Evolutionary conservation across 2,888 invertebrate species (phyloP).

Genomic region (Drosophila pseudotalamancana): DNA sequence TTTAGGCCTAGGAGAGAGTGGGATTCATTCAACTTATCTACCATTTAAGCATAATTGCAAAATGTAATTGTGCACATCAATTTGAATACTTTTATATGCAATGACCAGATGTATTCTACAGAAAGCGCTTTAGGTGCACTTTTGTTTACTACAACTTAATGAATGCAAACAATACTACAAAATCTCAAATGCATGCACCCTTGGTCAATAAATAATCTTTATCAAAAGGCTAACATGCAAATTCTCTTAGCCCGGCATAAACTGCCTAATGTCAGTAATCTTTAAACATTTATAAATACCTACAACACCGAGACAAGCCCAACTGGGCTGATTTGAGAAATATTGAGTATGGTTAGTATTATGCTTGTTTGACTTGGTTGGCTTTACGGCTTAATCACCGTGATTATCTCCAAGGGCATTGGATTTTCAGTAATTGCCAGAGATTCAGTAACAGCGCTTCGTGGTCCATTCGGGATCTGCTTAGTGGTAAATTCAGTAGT

Average conservation of each 20-base stretch:
- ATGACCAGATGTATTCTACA: slow-evolving; percentile 9
- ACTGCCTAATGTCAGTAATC: neutral
- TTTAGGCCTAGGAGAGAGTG: slow-evolving; percentile 30
- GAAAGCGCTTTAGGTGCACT: slow-evolving; percentile 15
- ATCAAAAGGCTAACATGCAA: slow-evolving; percentile 25
- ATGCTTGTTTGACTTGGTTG: neutral
- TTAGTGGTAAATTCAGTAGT: slow-evolving; percentile 60
- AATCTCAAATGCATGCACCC: slow-evolving; percentile 30
- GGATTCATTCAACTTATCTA: slow-evolving; percentile 23
- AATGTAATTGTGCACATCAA: slow-evolving; percentile 62
- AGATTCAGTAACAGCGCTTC: slow-evolving; percentile 80
- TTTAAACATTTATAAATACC: neutral
- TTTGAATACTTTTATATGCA: slow-evolving; percentile 22
- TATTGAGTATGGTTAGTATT: slow-evolving; percentile 16
- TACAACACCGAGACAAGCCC: slow-evolving; percentile 10
- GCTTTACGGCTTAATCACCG: slow-evolving; percentile 82
- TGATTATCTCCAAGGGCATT: slow-evolving; percentile 81
- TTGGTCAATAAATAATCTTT: neutral
- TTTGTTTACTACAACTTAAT: slow-evolving; percentile 1
- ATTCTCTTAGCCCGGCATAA: slow-evolving; percentile 13
- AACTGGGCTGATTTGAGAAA: neutral
- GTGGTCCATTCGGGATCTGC: slow-evolving; percentile 56
- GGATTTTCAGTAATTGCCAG: slow-evolving; percentile 83
- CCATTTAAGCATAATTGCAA: slow-evolving; percentile 59
- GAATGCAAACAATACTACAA: slow-evolving; percentile 16